These are phyloP conservation scores for Eristalis tenax DNA, from an alignment of 2,888 invertebrate genomes.

Conservation along the genomic window DNA sequence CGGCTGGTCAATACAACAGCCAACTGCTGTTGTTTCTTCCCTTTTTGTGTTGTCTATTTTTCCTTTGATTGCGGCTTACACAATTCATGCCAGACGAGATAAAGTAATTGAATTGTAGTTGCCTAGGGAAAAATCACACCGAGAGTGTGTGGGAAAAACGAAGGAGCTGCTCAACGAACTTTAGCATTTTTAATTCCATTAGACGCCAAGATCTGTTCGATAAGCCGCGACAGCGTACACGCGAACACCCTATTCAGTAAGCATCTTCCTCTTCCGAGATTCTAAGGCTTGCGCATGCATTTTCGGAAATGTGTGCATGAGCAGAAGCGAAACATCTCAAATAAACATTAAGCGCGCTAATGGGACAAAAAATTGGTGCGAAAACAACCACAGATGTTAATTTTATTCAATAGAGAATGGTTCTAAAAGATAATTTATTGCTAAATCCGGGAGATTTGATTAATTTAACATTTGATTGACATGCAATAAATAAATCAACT, in stretches of 20 bases:
- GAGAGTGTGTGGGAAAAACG: conserved; percentile 43
- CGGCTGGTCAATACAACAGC: conserved; percentile 44
- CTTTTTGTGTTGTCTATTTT: neutral
- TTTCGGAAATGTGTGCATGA: conserved; percentile 36
- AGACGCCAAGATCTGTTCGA: conserved; percentile 44
- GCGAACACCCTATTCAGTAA: conserved; percentile 47
- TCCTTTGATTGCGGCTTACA: conserved; percentile 27
- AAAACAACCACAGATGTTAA: conserved; percentile 10
- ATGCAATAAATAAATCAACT: neutral
- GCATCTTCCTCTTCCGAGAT: conserved; percentile 16
- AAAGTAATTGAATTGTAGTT: conserved; percentile 64
- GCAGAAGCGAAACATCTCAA: conserved; percentile 8
- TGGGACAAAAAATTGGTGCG: neutral
- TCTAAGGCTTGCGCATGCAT: conserved; percentile 17
- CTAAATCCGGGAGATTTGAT: neutral
- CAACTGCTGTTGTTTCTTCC: neutral
- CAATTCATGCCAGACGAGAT: conserved; percentile 46
- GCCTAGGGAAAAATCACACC: conserved; percentile 14
- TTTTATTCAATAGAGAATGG: neutral
- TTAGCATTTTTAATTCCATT: conserved; percentile 62
- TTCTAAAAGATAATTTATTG: conserved; percentile 3
- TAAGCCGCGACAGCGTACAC: conserved; percentile 40
- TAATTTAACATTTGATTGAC: neutral
- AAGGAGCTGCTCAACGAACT: conserved; percentile 50
- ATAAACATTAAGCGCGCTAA: neutral